Conservation (phyloP, 1,140 invertebrate genomes). For the Diuraphis noxia region DNA sequence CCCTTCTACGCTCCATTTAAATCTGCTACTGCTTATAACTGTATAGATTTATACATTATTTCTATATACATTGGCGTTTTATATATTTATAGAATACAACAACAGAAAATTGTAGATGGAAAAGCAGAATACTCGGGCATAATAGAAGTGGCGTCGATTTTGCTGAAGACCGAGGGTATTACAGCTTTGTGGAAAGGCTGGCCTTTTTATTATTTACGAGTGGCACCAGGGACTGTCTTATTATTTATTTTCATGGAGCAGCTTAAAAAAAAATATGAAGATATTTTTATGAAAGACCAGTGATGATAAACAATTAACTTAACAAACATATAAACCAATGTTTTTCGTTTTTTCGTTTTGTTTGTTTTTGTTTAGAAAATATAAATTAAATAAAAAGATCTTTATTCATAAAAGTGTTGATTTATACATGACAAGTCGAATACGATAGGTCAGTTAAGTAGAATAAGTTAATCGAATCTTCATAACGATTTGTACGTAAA, state of each 20-base stretch:
- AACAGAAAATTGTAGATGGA: conserved; percentile 90
- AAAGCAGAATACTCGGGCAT: conserved; percentile 93
- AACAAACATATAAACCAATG: too few relatives aligned
- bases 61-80: background rate
- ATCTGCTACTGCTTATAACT: too few relatives aligned
- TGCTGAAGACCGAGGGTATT: conserved; percentile 87
- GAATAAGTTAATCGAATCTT: background rate
- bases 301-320: background rate
- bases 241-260: conserved; percentile 99
- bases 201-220: conserved; percentile 90
- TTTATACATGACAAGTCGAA: background rate
- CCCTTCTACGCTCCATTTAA: too few relatives aligned
- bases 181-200: conserved; percentile 99
- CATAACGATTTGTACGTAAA: background rate
- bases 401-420: background rate
- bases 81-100: conserved; percentile 80
- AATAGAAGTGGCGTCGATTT: conserved; percentile 81
- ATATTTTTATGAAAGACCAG: background rate
- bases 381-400: background rate
- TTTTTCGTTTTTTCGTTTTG: background rate
- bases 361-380: background rate
- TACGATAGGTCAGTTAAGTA: background rate
- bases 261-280: conserved; percentile 66
- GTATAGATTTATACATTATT: too few relatives aligned
- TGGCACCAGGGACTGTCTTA: conserved; percentile 97